Percentiles rank a stretch among this genome's conserved stretches.
These are phyloP conservation scores for Bos indicus DNA, from an alignment of 2,113 vertebrate species.

Conservation along the genomic window DNA sequence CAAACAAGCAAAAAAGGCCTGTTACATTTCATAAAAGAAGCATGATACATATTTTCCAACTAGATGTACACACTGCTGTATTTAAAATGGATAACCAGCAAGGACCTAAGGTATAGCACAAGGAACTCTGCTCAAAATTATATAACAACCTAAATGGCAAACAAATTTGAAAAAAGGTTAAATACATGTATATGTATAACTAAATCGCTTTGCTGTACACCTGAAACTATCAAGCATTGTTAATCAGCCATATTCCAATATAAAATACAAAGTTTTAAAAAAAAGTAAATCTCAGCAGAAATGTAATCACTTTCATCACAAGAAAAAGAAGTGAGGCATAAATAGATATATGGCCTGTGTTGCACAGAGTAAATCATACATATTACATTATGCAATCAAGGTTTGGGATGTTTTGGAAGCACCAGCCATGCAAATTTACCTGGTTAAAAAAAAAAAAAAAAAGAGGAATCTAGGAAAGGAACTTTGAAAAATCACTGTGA, in stretches of 20 bases:
- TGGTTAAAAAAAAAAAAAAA: neutral
- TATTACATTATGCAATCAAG: neutral
- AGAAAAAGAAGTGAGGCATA: neutral
- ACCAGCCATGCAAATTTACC: neutral
- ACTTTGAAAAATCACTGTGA: neutral
- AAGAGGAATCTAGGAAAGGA: neutral
- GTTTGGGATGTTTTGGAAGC: neutral
- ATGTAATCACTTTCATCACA: neutral
- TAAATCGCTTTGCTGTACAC: neutral
- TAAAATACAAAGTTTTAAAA: neutral
- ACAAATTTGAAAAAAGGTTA: neutral
- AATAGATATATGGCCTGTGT: neutral
- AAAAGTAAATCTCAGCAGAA: neutral
- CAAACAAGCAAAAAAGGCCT: neutral
- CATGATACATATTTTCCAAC: neutral
- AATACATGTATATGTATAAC: neutral
- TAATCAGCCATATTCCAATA: neutral
- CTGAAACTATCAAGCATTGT: neutral
- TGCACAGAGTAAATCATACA: neutral
- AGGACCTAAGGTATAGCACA: neutral
- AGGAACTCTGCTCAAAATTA: neutral
- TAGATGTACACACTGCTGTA: neutral
- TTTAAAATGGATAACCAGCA: neutral
- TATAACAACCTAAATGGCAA: neutral
- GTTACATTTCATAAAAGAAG: neutral